These are phyloP conservation scores for Sebastes reedi DNA, from an alignment of 2,797 vertebrate species.

Conservation along the genomic window DNA sequence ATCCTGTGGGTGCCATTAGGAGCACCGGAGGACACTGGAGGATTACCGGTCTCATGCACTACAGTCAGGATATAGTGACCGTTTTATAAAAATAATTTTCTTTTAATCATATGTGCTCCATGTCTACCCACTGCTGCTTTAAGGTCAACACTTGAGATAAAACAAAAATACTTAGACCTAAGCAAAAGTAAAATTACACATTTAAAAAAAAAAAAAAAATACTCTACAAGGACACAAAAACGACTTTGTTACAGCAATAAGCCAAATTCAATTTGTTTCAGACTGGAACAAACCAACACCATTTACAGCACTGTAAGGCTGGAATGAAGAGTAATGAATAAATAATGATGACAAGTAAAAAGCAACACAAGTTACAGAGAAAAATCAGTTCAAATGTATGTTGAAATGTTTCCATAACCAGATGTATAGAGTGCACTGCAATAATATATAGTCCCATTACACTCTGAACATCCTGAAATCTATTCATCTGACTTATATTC, in stretches of 20 bases:
- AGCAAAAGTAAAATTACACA: background rate
- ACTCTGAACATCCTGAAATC: constrained; percentile 5
- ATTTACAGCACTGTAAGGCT: background rate
- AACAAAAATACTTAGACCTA: background rate
- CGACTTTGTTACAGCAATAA: background rate
- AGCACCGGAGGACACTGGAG: no score
- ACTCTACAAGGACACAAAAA: background rate
- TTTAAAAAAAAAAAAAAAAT: no score
- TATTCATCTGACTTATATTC: constrained; percentile 15
- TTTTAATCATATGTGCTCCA: no score
- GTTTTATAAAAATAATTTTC: no score
- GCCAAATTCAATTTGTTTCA: background rate
- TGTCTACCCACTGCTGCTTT: no score
- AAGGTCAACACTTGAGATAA: background rate
- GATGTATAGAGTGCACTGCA: background rate
- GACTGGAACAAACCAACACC: background rate
- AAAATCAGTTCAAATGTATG: constrained; percentile 1
- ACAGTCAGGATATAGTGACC: no score
- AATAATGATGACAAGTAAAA: background rate
- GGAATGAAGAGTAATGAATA: background rate
- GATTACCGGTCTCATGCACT: no score
- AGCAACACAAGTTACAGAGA: background rate
- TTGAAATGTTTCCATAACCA: constrained; percentile 18
- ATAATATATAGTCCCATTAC: background rate
- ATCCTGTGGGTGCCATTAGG: no score